Evolutionary conservation across 2,113 vertebrate species (phyloP), one percentile per base, ranked within the genome.

Genomic region (Nothocercus nigrocapillus): DNA sequence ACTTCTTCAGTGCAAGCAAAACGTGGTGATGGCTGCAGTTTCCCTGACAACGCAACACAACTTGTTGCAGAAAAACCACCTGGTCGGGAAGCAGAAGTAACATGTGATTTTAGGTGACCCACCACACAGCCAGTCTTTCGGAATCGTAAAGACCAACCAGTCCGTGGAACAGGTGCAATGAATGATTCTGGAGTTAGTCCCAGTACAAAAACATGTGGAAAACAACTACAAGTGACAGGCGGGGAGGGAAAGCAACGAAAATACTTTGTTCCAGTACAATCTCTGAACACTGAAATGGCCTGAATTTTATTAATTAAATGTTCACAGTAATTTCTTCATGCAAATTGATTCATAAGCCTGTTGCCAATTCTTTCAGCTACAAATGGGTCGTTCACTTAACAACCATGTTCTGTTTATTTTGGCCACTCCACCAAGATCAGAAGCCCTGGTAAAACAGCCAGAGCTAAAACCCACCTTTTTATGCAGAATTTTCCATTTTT

Each of bases 251-350:
- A 90, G 77, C 68, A 88, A 81, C 19, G 27, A 53, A 74, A 88
- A 32, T 86, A 75, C 58, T 92, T 90, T 81, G 45, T 70, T 88
- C 49, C 49, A 34, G 22, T 74, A 56, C 38, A 86, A 84, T 79
- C 90, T 88, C 80, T 72, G 73, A 86, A 88, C 19, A 56, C 36
- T 68, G 75, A 86, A 92, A 88, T 75, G 63, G 61, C 30, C 61
- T 88, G 51, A 92, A 88, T 78, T 86, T 61, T 93, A 82, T 54
- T 89, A 90, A 88, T 91, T 85, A 91, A 76, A 91, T 59, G 75
- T 49, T 88, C 79, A 77, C 79, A 92, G 40, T 49, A 80, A 94
- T 90, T 94, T 18, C 82, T 92, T 83, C 73, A 70, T 75, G 81
- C 42, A 93, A 67, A 94, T 24, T 67, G 56, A 84, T 74, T 94